Base-by-base conservation (phyloP, 2,888 invertebrate genomes). In the Caenorhabditis sp. region DNA sequence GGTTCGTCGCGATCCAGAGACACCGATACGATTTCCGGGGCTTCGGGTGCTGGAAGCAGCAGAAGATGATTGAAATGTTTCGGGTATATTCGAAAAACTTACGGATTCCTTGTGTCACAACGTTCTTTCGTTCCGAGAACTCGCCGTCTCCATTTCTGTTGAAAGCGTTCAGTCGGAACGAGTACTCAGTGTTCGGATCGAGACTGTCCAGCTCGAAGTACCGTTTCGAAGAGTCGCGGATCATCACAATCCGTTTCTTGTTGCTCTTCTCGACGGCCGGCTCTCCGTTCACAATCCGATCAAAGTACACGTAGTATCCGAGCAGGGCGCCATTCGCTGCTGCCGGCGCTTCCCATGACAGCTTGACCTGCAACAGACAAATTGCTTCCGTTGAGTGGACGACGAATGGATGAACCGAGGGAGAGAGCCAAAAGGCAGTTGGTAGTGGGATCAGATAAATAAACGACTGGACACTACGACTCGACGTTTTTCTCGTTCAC, bases 141-240 rank as follows among this genome's bases (percentile, higher is more conserved):
- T 96, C 95, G 22, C 99, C 99, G 92, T 99, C 98, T 53, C 99
- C 99, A 92, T 97, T 97, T 83, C 97, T 94, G 3, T 98, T 99
- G 81, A 98, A 94, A 0, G 98, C 99, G 0, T 97, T 97, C 77
- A 98, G 97, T 80, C 92, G 91, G 77, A 97, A 95, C 69, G 95
- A 95, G 93, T 99, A 99, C 89, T 95, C 95, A 0, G 98, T 97
- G 92, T 98, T 97, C 3, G 99, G 97, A 92, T 97, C 96, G 55
- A 99, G 94, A 15, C 95, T 96, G 15, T 95, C 95, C 65, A 92
- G 61, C 20, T 87, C 80, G 13, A 88, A 85, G 61, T 88, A 82
- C 51, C 87, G 72, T 65, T 86, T 87, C 44, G 70, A 37, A 13
- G 83, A 44, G 56, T 83, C 83, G 13, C 67, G 67, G 28, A 83